A percentile compares a stretch with the other conserved stretches of the same genome.
Evolutionary conservation across 2,113 vertebrate species (phyloP).

Genomic region (Anguilla rostrata): DNA sequence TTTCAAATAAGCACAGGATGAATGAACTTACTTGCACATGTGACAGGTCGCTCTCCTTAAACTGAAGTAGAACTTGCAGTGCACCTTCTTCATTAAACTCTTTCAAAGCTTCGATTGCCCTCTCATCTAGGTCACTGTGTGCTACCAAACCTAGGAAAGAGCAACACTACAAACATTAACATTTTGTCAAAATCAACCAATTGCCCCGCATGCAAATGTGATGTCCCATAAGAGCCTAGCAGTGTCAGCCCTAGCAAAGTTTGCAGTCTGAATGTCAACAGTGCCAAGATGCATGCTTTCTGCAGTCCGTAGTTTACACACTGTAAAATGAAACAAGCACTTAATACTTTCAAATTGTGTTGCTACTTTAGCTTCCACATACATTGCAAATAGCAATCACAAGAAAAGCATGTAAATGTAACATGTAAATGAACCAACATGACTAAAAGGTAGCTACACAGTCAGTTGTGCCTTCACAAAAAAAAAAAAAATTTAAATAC

Average conservation of each 20-base stretch:
- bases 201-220: not conserved
- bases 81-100: slow-evolving; percentile 98
- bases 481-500: not conserved
- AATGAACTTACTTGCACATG: slow-evolving; percentile 88
- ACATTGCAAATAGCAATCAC: not conserved
- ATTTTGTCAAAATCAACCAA: not conserved
- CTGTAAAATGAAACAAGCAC: not conserved
- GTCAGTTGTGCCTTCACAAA: not conserved
- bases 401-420: not conserved
- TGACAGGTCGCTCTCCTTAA: slow-evolving; percentile 98
- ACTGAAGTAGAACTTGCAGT: slow-evolving; percentile 93
- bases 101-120: slow-evolving; percentile 95
- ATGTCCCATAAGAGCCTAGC: slow-evolving; percentile 18
- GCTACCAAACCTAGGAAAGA: slow-evolving; percentile 83
- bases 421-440: not conserved
- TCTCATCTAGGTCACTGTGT: slow-evolving; percentile 96
- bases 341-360: not conserved
- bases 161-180: slow-evolving; percentile 2
- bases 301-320: not conserved
- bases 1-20: not conserved
- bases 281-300: too few relatives aligned
- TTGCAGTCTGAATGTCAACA: too few relatives aligned
- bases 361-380: not conserved
- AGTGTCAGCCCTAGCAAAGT: slow-evolving; percentile 13
- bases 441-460: not conserved